Evolutionary conservation across 2,888 invertebrate genomes (phyloP), one percentile per base, ranked within the genome.

Genomic region (Tenthredo distinguenda): DNA sequence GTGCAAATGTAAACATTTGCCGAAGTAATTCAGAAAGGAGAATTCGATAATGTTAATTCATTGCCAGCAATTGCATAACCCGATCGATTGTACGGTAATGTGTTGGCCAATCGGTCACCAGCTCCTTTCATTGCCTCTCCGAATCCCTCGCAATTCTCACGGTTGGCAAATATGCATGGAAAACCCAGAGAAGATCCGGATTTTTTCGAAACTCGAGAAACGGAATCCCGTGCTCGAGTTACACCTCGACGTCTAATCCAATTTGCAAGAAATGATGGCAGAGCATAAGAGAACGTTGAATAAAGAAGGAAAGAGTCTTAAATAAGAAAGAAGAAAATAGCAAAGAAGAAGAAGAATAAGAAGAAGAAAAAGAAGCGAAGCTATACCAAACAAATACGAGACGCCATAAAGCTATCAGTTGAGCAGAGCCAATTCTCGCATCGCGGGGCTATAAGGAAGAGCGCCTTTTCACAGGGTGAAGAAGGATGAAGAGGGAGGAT

Each of bases 341-440:
- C 40, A 2, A 40, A 10, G 9, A n/a, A 21, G 10, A 31, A 37
- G 43, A 34, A 31, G n/a, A 65, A 40, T 10, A 21, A 18, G 31
- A 4, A 21, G 15, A 82, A 26, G 12, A 34, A 65, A 26, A 37
- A 40, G 43, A 82, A n/a, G 40, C 3, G 26, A 82, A n/a, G 40
- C n/a, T 43, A 74, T 68, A 83, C 68, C 68, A 65, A 82, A 82
- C 85, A 85, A 85, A 85, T 79, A 81, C 85, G 79, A 82, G 79
- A 81, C 58, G 85, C 71, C 85, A 82, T 85, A 85, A 85, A 85
- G 81, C 85, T 85, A 82, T 85, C 85, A 71, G 72, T 58, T 72
- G 71, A 81, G 82, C 71, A 40, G 55, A 85, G 85, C 85, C 85
- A 85, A 85, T 85, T 71, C 81, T 81, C 81, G 18, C 43, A 31